Evolutionary conservation across 2,888 invertebrate genomes (phyloP).

Genomic region (Masnerella sp.): DNA sequence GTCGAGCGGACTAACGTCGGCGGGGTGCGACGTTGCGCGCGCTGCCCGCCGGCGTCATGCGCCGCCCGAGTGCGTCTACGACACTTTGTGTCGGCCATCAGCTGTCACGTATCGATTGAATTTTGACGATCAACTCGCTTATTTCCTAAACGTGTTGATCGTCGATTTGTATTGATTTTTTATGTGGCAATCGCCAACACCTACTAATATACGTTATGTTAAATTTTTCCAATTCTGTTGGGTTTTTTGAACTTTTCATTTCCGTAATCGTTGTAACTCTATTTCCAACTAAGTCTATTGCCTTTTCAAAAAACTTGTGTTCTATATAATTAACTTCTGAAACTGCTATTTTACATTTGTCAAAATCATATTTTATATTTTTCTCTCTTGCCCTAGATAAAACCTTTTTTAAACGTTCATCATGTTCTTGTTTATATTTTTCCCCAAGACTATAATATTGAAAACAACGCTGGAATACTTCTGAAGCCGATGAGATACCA

Average conservation of each 20-base stretch:
- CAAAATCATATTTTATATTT: conserved; percentile 40
- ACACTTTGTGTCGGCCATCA: too few species aligned
- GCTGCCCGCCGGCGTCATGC: too few species aligned
- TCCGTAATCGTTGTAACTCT: conserved; percentile 57
- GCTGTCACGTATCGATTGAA: too few species aligned
- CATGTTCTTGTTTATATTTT: conserved; percentile 61
- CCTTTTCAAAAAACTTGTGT: conserved; percentile 46
- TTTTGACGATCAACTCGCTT: too few species aligned
- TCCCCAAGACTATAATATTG: conserved; percentile 58
- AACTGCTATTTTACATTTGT: conserved; percentile 46
- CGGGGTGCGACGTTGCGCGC: too few species aligned
- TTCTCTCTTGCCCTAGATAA: conserved; percentile 36
- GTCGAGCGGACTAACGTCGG: too few species aligned
- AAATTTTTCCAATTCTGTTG: conserved; percentile 40
- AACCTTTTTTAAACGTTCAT: conserved; percentile 48
- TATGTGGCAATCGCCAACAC: too few species aligned
- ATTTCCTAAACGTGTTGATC: too few species aligned
- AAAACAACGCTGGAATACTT: conserved; percentile 15
- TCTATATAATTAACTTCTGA: conserved; percentile 48
- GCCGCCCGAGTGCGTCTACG: too few species aligned
- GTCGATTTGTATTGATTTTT: too few species aligned
- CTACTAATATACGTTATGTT: too few species aligned
- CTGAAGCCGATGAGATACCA: conserved; percentile 62
- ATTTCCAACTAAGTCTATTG: conserved; percentile 44
- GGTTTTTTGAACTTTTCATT: conserved; percentile 44